Evolutionary conservation across 1,140 invertebrate species (phyloP).

Genomic region (Colletes latitarsis): DNA sequence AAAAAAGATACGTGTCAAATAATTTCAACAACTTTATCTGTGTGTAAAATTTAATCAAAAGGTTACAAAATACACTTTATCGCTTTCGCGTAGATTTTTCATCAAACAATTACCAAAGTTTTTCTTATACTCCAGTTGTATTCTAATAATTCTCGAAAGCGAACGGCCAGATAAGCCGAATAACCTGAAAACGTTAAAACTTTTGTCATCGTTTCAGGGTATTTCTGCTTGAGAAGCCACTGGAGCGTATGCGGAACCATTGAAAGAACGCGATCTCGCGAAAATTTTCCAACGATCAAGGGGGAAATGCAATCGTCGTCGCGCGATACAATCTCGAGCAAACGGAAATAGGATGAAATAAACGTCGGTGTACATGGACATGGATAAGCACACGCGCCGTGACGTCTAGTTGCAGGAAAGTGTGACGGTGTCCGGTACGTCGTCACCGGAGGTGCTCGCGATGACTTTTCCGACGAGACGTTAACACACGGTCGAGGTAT

Average conservation of each 20-base stretch:
- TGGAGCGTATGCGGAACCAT: not conserved
- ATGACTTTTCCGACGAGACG: conserved; percentile 11
- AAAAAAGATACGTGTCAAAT: no score
- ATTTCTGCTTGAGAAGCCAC: not conserved
- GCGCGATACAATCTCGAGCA: conserved; percentile 1
- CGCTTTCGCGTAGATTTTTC: no score
- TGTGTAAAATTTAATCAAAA: no score
- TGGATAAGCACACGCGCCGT: not conserved
- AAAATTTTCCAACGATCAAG: not conserved
- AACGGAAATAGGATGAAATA: conserved; percentile 10
- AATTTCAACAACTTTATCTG: no score
- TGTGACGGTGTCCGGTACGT: not conserved
- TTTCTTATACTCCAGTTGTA: no score
- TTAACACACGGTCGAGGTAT: conserved; percentile 6
- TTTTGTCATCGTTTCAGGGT: not conserved
- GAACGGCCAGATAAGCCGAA: no score
- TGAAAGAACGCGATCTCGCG: not conserved
- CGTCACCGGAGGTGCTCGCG: not conserved
- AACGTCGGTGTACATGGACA: not conserved
- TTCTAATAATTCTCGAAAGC: no score
- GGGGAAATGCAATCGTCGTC: not conserved
- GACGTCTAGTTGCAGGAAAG: not conserved
- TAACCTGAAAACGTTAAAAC: not conserved
- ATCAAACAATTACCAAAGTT: no score
- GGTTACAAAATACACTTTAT: no score